Evolutionary conservation across 2,797 vertebrate species (phyloP).

Genomic region (Margarornis squamiger): DNA sequence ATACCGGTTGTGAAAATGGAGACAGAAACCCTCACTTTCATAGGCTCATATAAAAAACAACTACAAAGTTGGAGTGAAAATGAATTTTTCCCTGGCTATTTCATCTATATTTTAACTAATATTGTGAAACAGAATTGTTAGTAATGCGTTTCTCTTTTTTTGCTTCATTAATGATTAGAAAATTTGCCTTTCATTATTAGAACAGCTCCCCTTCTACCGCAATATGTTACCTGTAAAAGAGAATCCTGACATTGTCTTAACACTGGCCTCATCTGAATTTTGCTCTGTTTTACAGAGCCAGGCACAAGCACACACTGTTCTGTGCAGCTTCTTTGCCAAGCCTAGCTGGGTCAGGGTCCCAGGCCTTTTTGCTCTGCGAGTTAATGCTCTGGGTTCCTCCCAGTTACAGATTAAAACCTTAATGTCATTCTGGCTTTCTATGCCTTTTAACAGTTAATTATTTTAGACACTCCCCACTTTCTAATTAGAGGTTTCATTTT

Average conservation of each 20-base stretch:
- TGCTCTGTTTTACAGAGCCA: background rate
- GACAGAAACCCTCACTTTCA: background rate
- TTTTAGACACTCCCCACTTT: background rate
- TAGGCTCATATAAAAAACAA: background rate
- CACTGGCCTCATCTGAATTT: background rate
- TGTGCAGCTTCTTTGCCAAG: background rate
- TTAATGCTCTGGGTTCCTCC: background rate
- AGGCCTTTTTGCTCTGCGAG: background rate
- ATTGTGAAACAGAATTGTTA: background rate
- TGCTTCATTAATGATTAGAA: background rate
- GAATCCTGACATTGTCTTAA: background rate
- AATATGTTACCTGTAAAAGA: background rate
- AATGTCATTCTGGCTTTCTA: background rate
- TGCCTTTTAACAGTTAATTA: background rate
- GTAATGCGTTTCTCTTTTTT: background rate
- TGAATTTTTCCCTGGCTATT: background rate
- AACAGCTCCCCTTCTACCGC: background rate
- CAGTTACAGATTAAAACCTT: background rate
- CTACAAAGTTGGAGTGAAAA: background rate
- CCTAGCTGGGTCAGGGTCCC: too few relatives aligned
- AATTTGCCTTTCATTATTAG: background rate
- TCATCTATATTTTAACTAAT: background rate
- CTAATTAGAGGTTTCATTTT: background rate
- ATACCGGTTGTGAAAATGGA: background rate
- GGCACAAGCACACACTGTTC: accelerated